phyloP scores from a whole-genome alignment of 2,113 vertebrate species.

The Enhydra lutris region DNA sequence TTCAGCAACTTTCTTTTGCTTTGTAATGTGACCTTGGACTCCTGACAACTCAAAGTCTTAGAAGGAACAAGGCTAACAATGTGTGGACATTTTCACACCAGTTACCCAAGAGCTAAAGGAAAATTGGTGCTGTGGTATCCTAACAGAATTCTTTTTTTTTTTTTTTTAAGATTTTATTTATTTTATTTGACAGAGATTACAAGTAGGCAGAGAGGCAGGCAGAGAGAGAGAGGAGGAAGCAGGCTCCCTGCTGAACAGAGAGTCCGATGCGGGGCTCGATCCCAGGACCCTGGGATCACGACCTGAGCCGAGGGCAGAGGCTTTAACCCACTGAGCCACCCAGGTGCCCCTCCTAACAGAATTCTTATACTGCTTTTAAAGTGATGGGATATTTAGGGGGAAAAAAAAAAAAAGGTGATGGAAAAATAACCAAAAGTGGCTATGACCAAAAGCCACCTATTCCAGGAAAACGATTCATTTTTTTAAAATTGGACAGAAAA shows the following conservation, averaged over 20 bases:
- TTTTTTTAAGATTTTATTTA: too few relatives aligned
- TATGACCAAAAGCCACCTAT: background rate
- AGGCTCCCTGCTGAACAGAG: too few relatives aligned
- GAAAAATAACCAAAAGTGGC: background rate
- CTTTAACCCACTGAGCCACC: too few relatives aligned
- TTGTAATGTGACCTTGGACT: background rate
- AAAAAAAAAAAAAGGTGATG: background rate
- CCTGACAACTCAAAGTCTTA: background rate
- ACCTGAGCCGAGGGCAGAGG: too few relatives aligned
- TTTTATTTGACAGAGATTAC: too few relatives aligned
- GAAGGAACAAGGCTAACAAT: background rate
- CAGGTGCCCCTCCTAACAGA: too few relatives aligned
- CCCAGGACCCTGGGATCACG: too few relatives aligned
- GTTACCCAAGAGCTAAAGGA: background rate
- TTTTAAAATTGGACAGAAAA: conserved; percentile 27
- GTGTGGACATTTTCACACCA: background rate
- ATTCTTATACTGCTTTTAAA: background rate
- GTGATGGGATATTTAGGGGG: background rate
- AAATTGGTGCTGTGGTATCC: background rate
- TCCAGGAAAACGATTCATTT: background rate
- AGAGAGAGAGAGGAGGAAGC: too few relatives aligned
- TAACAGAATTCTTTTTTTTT: conserved; percentile 34
- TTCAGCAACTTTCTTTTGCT: background rate
- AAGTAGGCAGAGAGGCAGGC: too few relatives aligned
- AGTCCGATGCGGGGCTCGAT: too few relatives aligned